Conservation (phyloP, 2,888 invertebrate genomes). For the Cremastobaeus sp. region DNA sequence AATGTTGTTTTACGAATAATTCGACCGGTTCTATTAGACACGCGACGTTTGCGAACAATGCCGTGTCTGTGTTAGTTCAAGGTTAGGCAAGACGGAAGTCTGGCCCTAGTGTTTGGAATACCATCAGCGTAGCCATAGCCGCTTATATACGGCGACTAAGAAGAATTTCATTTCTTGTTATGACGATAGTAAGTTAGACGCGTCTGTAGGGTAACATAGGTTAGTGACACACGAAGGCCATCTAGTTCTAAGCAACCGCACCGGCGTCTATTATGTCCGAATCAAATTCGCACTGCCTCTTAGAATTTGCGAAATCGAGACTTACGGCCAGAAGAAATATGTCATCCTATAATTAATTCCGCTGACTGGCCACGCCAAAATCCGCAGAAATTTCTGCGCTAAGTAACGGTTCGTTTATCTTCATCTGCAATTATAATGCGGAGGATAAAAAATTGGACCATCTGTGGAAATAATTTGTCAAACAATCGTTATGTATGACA, state of each 20-base stretch:
- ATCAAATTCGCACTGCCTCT: slow-evolving; percentile 6
- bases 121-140: slow-evolving; percentile 63
- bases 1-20: slow-evolving; percentile 40
- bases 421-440: background rate
- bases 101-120: slow-evolving; percentile 74
- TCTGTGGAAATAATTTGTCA: no score
- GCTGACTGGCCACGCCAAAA: slow-evolving; percentile 9
- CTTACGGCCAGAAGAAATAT: slow-evolving; percentile 6
- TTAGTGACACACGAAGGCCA: slow-evolving; percentile 76
- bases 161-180: slow-evolving; percentile 62
- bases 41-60: slow-evolving; percentile 54
- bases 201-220: slow-evolving; percentile 73
- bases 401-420: slow-evolving; percentile 29
- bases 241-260: slow-evolving; percentile 56
- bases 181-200: slow-evolving; percentile 65
- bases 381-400: slow-evolving; percentile 9
- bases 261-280: slow-evolving; percentile 11
- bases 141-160: slow-evolving; percentile 35
- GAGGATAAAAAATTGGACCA: no score
- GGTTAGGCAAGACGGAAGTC: slow-evolving; percentile 75
- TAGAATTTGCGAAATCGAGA: slow-evolving; percentile 15
- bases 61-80: slow-evolving; percentile 72
- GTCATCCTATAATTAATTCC: slow-evolving; percentile 25
- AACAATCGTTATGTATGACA: no score
- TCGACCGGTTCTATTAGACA: slow-evolving; percentile 55